Conservation (phyloP, 2,888 invertebrate species). For the Liodrosophila aerea region DNA sequence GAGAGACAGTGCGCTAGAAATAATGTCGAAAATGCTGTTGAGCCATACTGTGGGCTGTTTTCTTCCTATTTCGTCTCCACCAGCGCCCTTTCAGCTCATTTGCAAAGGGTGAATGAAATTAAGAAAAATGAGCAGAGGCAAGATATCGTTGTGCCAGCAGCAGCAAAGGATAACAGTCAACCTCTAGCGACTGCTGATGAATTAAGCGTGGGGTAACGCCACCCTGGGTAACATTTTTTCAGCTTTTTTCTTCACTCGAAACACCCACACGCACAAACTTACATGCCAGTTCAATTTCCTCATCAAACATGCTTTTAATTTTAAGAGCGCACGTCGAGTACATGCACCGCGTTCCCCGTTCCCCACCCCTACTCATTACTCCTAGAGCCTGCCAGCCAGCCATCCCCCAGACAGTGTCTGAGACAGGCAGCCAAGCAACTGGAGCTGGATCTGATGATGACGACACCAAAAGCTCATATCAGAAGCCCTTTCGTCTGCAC, state of each 20-base stretch:
- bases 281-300: slow-evolving; percentile 73
- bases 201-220: slow-evolving; percentile 57
- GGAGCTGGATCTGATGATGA: slow-evolving; percentile 19
- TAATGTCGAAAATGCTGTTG: slow-evolving; percentile 70
- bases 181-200: slow-evolving; percentile 50
- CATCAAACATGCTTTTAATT: slow-evolving; percentile 77
- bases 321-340: slow-evolving; percentile 65
- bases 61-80: not conserved
- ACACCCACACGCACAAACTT: slow-evolving; percentile 23
- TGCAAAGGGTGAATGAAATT: slow-evolving; percentile 79
- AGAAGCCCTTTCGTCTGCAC: slow-evolving; percentile 59
- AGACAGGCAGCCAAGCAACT: slow-evolving; percentile 42
- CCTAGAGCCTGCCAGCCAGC: no score
- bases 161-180: slow-evolving; percentile 53
- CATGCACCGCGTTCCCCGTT: slow-evolving; percentile 38
- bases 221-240: slow-evolving; percentile 48
- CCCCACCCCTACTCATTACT: not conserved
- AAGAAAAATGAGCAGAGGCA: slow-evolving; percentile 55
- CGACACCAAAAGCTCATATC: slow-evolving; percentile 54
- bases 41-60: slow-evolving; percentile 35
- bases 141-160: slow-evolving; percentile 30
- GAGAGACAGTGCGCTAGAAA: slow-evolving; percentile 43
- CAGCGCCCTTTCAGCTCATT: slow-evolving; percentile 57
- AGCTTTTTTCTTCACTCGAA: slow-evolving; percentile 13
- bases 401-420: slow-evolving; percentile 16